Percentiles rank a stretch among this genome's conserved stretches.
Conservation (phyloP, 2,113 vertebrate genomes). For the Hippopotamus amphibius region DNA sequence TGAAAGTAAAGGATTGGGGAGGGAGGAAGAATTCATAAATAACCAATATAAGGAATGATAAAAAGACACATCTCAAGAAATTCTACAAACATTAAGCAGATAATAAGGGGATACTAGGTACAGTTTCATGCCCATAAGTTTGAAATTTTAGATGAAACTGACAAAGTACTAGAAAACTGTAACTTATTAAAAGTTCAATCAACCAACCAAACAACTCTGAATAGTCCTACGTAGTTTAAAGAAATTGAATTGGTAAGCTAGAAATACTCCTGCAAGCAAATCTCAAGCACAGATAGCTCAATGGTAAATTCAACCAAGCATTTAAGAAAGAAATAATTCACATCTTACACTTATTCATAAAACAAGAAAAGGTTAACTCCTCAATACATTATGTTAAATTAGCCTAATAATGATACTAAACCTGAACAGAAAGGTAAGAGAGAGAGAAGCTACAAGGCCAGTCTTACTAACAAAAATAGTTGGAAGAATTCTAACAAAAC, state of each 20-base stretch:
- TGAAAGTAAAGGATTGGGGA: background rate
- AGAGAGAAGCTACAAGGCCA: background rate
- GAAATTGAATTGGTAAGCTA: background rate
- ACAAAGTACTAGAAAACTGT: background rate
- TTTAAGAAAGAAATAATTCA: conserved; percentile 24
- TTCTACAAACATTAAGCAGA: background rate
- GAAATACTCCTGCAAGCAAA: background rate
- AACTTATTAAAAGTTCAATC: background rate
- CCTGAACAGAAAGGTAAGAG: background rate
- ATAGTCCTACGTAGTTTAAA: background rate
- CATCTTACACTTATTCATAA: conserved; percentile 16
- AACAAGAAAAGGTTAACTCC: background rate
- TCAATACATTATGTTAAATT: background rate
- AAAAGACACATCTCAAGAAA: background rate
- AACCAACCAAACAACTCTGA: background rate
- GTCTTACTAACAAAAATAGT: background rate
- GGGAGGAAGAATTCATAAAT: background rate
- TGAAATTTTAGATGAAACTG: conserved; percentile 15
- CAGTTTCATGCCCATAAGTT: background rate
- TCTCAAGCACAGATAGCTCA: background rate
- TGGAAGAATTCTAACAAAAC: conserved; percentile 19
- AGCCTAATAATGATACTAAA: background rate
- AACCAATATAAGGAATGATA: background rate
- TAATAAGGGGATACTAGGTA: background rate
- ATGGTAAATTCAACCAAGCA: background rate